Evolutionary conservation across 2,113 vertebrate species (phyloP), one percentile per base, ranked within the genome.

Genomic region (Mormyrus lacerda): DNA sequence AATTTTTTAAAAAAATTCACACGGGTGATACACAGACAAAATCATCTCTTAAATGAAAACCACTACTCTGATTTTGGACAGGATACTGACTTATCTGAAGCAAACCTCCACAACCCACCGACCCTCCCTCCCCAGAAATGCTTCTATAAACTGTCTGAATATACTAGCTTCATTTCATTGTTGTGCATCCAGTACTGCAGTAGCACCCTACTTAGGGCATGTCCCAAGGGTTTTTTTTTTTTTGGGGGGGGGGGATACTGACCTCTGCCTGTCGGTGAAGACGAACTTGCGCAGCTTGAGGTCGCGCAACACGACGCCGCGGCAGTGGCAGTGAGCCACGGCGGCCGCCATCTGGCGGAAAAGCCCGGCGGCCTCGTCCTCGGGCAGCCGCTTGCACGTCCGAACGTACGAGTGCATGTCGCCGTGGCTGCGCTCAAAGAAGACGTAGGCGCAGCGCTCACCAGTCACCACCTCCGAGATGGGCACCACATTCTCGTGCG

Each of bases 361-460:
- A 53, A 97, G 96, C 0, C 0, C 31, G 0, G 91, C 91, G 0
- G 96, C 96, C 91, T 97, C 95, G 0, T 94, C 94, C 93, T 98
- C 97, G 0, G 92, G 92, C 19, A 98, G 89, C 1, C 94, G 93
- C 90, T 95, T 96, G 42, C 95, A 92, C 42, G 82, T 90, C 4
- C 97, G 95, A 90, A 98, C 94, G 10, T 97, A 93, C 3, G 95
- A 96, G 73, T 97, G 97, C 96, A 97, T 95, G 95, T 97, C 96
- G 0, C 97, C 96, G 0, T 94, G 88, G 76, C 95, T 94, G 35
- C 92, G 87, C 0, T 92, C 89, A 69, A 97, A 95, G 90, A 98
- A 96, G 88, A 94, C 39, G 4, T 97, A 97, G 7, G 95, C 93
- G 1, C 90, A 91, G 76, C 90, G 93, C 44, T 94, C 89, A 3